Evolutionary conservation across 2,113 vertebrate species (phyloP).

Genomic region (Sterrhoptilus dennistouni): DNA sequence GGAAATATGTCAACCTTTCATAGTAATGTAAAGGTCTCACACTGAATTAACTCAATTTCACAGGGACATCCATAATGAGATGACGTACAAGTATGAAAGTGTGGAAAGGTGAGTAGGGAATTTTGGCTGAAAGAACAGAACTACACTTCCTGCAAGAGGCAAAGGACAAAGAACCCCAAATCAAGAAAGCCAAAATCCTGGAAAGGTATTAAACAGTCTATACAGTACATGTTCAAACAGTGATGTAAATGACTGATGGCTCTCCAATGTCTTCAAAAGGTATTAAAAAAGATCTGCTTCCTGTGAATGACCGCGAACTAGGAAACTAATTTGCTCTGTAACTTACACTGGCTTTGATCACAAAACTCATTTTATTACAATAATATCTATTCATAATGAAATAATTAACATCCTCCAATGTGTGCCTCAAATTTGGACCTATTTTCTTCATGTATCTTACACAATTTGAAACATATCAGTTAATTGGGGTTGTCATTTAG

Average conservation of each 20-base stretch:
- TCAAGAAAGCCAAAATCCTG: neutral
- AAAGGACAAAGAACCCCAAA: neutral
- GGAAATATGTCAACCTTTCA: neutral
- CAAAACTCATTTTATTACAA: neutral
- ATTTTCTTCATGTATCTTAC: neutral
- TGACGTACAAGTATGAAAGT: neutral
- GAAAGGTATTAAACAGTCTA: neutral
- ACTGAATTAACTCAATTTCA: neutral
- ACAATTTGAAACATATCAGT: conserved; percentile 7
- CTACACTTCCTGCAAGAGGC: neutral
- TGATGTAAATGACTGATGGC: neutral
- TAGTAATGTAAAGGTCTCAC: neutral
- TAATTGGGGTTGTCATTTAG: conserved; percentile 31
- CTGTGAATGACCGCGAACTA: neutral
- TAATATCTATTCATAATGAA: neutral
- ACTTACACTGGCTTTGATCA: conserved; percentile 9
- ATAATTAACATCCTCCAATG: neutral
- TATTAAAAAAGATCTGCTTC: neutral
- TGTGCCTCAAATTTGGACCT: neutral
- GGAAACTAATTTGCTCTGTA: neutral
- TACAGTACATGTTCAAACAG: neutral
- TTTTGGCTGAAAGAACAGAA: neutral
- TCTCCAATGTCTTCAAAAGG: neutral
- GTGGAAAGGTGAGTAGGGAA: neutral
- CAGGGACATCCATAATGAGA: neutral